Percentiles rank a stretch among this genome's conserved stretches.
phyloP scores from a whole-genome alignment of 2,113 vertebrate genomes.

The Esox niger region DNA sequence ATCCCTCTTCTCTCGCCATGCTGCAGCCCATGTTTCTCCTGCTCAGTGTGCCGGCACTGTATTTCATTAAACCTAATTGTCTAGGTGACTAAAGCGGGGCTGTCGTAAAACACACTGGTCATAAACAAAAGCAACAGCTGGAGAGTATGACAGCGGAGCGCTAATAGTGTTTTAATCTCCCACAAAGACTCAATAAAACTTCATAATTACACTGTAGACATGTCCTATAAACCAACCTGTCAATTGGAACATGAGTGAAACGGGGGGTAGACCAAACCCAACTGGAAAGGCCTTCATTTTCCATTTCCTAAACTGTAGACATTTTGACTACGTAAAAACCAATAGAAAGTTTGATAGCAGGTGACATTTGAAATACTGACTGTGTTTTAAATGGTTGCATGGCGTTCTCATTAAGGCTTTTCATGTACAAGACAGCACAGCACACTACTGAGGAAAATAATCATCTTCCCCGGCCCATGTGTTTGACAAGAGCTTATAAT shows the following conservation, averaged over 20 bases:
- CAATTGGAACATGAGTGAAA: conserved; percentile 38
- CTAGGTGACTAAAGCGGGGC: conserved; percentile 64
- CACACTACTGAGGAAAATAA: too few relatives aligned
- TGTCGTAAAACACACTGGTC: conserved; percentile 65
- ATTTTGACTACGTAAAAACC: too few relatives aligned
- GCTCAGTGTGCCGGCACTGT: too few relatives aligned
- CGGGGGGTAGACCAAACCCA: neutral
- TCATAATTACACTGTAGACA: conserved; percentile 62
- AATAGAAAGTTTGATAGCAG: too few relatives aligned
- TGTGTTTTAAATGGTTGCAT: too few relatives aligned
- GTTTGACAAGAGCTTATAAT: too few relatives aligned
- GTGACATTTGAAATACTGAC: too few relatives aligned
- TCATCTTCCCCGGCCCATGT: too few relatives aligned
- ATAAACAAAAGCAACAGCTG: conserved; percentile 78
- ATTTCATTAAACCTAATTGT: conserved; percentile 72
- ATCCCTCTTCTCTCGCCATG: neutral
- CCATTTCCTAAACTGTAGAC: too few relatives aligned
- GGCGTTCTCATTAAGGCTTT: too few relatives aligned
- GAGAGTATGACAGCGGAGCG: conserved; percentile 57
- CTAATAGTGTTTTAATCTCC: conserved; percentile 76
- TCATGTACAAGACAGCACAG: too few relatives aligned
- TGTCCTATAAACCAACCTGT: conserved; percentile 57
- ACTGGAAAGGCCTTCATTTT: conserved; percentile 6
- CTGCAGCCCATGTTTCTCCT: neutral
- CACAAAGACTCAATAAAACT: conserved; percentile 72